Evolutionary conservation across 1,140 invertebrate species (phyloP).

Genomic region (Brachionus paranguensis): DNA sequence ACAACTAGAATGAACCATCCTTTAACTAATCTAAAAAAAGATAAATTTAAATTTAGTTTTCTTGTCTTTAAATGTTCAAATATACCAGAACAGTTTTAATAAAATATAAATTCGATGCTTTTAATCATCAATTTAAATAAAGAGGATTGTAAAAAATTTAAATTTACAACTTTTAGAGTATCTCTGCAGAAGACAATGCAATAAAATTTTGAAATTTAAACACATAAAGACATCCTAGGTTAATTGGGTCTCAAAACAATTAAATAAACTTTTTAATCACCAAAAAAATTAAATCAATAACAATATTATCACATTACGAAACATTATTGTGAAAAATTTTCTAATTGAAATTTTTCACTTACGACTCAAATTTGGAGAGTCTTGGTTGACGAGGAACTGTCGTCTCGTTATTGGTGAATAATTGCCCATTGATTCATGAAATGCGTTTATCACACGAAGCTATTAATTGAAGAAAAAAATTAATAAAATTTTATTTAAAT

Average conservation of each 20-base stretch:
- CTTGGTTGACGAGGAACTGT: constrained; percentile 26
- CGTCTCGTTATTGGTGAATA: constrained; percentile 34
- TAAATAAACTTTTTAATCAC: not conserved
- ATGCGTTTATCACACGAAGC: constrained; percentile 40
- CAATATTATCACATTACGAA: constrained; percentile 28
- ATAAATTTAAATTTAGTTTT: not conserved
- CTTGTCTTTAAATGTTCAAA: not conserved
- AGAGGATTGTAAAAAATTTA: not conserved
- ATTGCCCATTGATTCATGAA: constrained; percentile 37
- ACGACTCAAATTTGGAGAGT: constrained; percentile 32
- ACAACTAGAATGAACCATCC: not conserved
- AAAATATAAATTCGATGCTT: not conserved
- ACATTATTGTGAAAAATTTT: not conserved
- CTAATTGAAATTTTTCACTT: constrained; percentile 5
- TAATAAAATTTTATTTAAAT: not conserved
- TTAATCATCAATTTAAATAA: not conserved
- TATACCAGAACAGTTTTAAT: not conserved
- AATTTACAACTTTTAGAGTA: not conserved
- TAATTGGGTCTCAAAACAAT: not conserved
- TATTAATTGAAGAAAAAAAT: constrained; percentile 14
- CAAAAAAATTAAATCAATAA: constrained; percentile 9
- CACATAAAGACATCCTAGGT: not conserved
- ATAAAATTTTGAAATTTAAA: not conserved
- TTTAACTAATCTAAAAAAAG: not conserved
- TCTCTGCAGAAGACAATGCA: not conserved